Evolutionary conservation across 92 coral and sea anemone species (phyloP), one percentile per base, ranked within the genome.

Genomic region (Chrysogorgia sp.): DNA sequence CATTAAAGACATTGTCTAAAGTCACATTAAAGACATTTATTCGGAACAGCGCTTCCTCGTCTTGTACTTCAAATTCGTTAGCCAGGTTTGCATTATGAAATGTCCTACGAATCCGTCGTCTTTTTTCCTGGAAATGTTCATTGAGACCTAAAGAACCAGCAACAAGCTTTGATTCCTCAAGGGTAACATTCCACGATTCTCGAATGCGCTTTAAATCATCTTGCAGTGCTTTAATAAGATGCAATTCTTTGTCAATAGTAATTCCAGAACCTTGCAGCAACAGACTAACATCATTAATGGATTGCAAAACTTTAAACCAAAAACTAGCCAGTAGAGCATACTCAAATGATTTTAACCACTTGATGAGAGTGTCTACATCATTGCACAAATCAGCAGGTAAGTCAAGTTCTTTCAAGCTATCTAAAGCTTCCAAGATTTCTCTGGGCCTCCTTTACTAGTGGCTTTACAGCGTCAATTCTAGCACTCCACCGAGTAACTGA

Each of bases 121-220:
- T 17, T 45, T 28, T 68, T 45, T 68, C 58, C 37, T 68, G 19
- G 12, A 68, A 68, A 17, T 48, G 34, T 20, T 43, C 59, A 23
- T 6, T 25, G 10, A 43, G 37, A 23, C 58, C 75, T n/a, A 68
- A 45, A 28, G 58, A 24, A 48, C 21, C 58, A 48, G 75, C 75
- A 40, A 48, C 59, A 68, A 64, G 71, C 71, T 64, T 64, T 64
- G 71, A 64, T 35, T 64, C 71, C 71, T 64, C 25, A 40, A 35
- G 52, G 49, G 34, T 64, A 35, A 64, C 25, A 40, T 34, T 35
- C 71, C 71, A 64, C 9, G 50, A 19, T 37, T 64, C 71, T 2
- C 71, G 28, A 12, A 64, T 32, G 8, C 71, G 71, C 52, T 64
- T 64, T 22, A 64, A 64, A 34, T 63, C 45, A 64, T 64, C 29